These are phyloP conservation scores for Chaetodon trifasciatus DNA, from an alignment of 2,797 vertebrate species.

Conservation along the genomic window DNA sequence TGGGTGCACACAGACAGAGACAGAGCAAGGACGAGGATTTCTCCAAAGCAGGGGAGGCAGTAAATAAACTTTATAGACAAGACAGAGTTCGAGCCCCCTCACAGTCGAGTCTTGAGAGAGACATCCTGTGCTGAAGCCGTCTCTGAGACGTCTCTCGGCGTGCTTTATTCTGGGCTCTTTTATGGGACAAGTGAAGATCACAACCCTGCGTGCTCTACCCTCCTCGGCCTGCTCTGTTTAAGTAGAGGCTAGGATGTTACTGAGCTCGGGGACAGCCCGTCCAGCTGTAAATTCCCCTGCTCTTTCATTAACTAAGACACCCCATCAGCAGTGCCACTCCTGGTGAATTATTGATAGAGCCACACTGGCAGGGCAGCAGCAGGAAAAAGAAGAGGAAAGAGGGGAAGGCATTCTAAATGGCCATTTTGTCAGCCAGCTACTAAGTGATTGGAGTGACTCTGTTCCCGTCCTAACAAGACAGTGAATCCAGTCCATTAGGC, in stretches of 20 bases:
- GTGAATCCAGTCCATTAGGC: constrained; percentile 75
- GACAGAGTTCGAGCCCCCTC: not conserved
- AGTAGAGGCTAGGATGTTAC: constrained; percentile 44
- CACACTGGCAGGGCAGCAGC: constrained; percentile 53
- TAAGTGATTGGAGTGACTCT: constrained; percentile 71
- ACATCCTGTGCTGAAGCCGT: constrained; percentile 50
- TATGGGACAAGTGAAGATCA: constrained; percentile 44
- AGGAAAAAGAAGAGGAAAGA: constrained; percentile 26
- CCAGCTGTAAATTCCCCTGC: constrained; percentile 69
- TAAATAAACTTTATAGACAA: constrained; percentile 24
- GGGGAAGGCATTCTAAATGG: constrained; percentile 62
- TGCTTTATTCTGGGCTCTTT: constrained; percentile 61
- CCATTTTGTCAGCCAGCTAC: constrained; percentile 69
- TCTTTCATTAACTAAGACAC: constrained; percentile 80
- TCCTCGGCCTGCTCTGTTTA: constrained; percentile 39
- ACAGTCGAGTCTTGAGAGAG: constrained; percentile 35
- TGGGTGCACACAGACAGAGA: constrained; percentile 7
- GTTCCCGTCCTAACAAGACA: constrained; percentile 71
- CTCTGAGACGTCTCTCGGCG: constrained; percentile 35
- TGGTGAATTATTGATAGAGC: constrained; percentile 82
- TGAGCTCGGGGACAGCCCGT: constrained; percentile 20
- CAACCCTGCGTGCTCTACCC: constrained; percentile 30
- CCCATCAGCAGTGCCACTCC: constrained; percentile 62
- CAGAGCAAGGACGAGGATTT: constrained; percentile 6
- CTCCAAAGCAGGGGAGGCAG: not conserved